Percentiles rank a stretch among this genome's conserved stretches.
phyloP scores from a whole-genome alignment of 2,797 vertebrate genomes.

The Melanotaenia boesemani region DNA sequence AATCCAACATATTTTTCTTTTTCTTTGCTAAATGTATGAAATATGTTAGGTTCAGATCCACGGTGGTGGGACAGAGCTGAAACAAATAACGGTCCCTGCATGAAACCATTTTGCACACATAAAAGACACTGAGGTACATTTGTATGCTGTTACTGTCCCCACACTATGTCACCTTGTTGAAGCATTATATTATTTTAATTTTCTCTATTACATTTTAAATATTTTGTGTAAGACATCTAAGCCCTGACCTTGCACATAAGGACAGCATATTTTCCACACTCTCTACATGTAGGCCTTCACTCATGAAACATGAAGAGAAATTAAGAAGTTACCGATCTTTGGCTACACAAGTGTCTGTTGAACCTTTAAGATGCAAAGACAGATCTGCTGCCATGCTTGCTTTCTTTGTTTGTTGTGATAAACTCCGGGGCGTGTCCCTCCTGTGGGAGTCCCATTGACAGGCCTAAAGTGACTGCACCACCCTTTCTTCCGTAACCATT shows the following conservation, averaged over 20 bases:
- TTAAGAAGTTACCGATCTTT: slow-evolving; percentile 47
- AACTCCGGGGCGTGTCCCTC: slow-evolving; percentile 81
- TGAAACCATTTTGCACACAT: slow-evolving; percentile 41
- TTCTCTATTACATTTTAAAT: slow-evolving; percentile 44
- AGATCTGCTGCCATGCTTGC: slow-evolving; percentile 62
- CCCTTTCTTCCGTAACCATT: slow-evolving; percentile 75
- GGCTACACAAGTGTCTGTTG: slow-evolving; percentile 41
- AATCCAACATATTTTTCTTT: slow-evolving; percentile 40
- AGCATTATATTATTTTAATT: slow-evolving; percentile 39
- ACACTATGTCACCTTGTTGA: slow-evolving; percentile 67
- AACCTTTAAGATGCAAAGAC: slow-evolving; percentile 62
- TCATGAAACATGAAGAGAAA: slow-evolving; percentile 54
- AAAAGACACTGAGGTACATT: slow-evolving; percentile 47
- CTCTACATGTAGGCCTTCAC: slow-evolving; percentile 65
- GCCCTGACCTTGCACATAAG: slow-evolving; percentile 66
- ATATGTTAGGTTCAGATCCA: slow-evolving; percentile 44
- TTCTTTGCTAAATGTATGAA: slow-evolving; percentile 11
- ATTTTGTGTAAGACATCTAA: slow-evolving; percentile 64
- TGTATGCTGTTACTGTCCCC: slow-evolving; percentile 57
- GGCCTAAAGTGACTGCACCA: slow-evolving; percentile 72
- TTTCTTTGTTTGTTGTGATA: slow-evolving; percentile 59
- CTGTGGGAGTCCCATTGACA: slow-evolving; percentile 77
- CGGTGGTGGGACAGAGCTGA: slow-evolving; percentile 19
- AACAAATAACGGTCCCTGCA: slow-evolving; percentile 46
- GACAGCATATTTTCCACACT: slow-evolving; percentile 34